phyloP scores from a whole-genome alignment of 2,888 invertebrate genomes.

The Sphaerophoria rueppellii region DNA sequence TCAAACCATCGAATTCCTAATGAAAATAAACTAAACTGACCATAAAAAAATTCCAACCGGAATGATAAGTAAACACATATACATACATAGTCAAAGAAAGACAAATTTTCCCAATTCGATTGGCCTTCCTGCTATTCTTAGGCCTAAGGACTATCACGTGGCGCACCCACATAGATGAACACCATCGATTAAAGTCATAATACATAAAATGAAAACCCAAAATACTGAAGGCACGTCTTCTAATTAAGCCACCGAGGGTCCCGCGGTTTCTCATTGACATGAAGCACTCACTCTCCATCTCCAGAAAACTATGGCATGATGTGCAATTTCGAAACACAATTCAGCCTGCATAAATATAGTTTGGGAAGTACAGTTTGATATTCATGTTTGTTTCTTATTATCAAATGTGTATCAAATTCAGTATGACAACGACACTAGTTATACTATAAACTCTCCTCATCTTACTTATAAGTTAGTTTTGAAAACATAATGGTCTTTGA shows the following conservation, averaged over 20 bases:
- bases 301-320: too few relatives aligned
- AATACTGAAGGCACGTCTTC: conserved; percentile 58
- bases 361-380: not conserved
- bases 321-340: conserved; percentile 64
- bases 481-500: not conserved
- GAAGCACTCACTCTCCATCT: conserved; percentile 30
- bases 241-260: conserved; percentile 56
- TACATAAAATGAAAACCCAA: conserved; percentile 40
- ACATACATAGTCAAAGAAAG: conserved; percentile 23
- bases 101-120: conserved; percentile 46
- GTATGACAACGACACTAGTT: not conserved
- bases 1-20: conserved; percentile 31
- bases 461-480: not conserved
- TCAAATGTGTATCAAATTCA: too few relatives aligned
- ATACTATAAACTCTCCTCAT: not conserved
- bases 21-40: conserved; percentile 29
- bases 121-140: not conserved
- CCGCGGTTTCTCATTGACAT: conserved; percentile 24
- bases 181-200: conserved; percentile 64
- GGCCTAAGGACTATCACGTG: not conserved
- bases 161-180: conserved; percentile 66
- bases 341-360: conserved; percentile 11
- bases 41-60: conserved; percentile 16
- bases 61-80: conserved; percentile 58
- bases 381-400: not conserved